A percentile compares a stretch with the other conserved stretches of the same genome.
These are phyloP conservation scores for Kryptolebias marmoratus DNA, from an alignment of 2,113 vertebrate genomes.

Conservation along the genomic window DNA sequence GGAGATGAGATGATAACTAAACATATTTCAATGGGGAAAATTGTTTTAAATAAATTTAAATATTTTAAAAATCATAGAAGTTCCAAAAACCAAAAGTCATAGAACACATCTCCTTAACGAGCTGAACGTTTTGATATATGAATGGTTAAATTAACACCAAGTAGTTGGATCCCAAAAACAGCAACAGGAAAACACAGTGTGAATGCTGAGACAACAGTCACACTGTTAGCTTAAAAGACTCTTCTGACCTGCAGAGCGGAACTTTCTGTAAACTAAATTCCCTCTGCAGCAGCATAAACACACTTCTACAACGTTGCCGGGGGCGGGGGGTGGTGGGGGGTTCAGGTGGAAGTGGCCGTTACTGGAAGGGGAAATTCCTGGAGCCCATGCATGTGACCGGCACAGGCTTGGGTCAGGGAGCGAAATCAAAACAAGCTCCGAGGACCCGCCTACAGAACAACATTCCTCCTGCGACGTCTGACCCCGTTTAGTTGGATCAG, in stretches of 20 bases:
- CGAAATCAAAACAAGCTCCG: constrained; percentile 30
- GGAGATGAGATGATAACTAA: no score
- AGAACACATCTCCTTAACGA: no score
- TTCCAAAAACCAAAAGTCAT: no score
- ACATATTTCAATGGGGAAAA: no score
- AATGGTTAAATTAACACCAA: no score
- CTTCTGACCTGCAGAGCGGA: constrained; percentile 16
- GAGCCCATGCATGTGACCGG: constrained; percentile 30
- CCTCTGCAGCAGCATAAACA: constrained; percentile 12
- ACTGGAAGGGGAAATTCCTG: constrained; percentile 31
- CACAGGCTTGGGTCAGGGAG: neutral
- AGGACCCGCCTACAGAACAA: constrained; percentile 25
- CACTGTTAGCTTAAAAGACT: constrained; percentile 19
- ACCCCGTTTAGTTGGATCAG: constrained; percentile 10
- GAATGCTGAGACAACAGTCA: no score
- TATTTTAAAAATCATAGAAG: no score
- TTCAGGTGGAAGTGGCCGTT: constrained; percentile 33
- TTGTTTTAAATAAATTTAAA: no score
- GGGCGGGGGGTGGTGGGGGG: neutral
- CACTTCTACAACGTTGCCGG: neutral
- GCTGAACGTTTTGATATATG: no score
- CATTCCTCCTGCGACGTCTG: constrained; percentile 42
- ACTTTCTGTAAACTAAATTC: neutral
- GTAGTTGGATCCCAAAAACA: no score
- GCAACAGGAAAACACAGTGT: no score